phyloP scores from a whole-genome alignment of 2,888 invertebrate species.

The Xestoiulus laeticollis region DNA sequence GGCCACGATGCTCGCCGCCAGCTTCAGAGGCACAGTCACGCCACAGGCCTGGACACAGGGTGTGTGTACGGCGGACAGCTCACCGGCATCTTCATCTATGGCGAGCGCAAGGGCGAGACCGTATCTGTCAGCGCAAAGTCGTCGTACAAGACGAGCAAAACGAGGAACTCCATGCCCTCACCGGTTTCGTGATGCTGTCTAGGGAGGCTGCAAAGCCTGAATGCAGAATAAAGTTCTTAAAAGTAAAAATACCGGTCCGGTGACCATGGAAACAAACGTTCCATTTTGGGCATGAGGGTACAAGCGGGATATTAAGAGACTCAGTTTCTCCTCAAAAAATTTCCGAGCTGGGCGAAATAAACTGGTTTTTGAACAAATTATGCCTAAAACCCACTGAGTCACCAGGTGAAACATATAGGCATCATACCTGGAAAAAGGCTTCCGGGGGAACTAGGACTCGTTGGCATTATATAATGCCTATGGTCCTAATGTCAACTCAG shows the following conservation, averaged over 20 bases:
- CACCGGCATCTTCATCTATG: conserved; percentile 60
- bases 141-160: conserved; percentile 24
- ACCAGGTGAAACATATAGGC: too few relatives aligned
- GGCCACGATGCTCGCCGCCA: conserved; percentile 64
- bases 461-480: too few relatives aligned
- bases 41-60: conserved; percentile 65
- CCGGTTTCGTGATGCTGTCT: neutral
- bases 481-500: too few relatives aligned
- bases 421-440: too few relatives aligned
- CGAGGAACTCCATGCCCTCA: neutral
- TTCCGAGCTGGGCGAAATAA: too few relatives aligned
- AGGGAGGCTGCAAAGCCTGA: neutral
- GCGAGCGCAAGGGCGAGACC: conserved; percentile 56
- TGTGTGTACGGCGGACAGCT: conserved; percentile 63
- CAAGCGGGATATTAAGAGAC: too few relatives aligned
- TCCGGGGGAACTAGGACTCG: too few relatives aligned
- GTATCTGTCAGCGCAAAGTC: conserved; percentile 53
- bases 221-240: neutral
- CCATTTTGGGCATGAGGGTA: too few relatives aligned
- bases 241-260: neutral
- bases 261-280: neutral
- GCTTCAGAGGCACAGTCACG: conserved; percentile 60
- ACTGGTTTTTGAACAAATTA: too few relatives aligned
- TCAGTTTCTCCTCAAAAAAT: too few relatives aligned
- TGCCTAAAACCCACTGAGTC: too few relatives aligned